Conservation (phyloP, 2,888 invertebrate species). For the Trissolcus brochymenae region DNA sequence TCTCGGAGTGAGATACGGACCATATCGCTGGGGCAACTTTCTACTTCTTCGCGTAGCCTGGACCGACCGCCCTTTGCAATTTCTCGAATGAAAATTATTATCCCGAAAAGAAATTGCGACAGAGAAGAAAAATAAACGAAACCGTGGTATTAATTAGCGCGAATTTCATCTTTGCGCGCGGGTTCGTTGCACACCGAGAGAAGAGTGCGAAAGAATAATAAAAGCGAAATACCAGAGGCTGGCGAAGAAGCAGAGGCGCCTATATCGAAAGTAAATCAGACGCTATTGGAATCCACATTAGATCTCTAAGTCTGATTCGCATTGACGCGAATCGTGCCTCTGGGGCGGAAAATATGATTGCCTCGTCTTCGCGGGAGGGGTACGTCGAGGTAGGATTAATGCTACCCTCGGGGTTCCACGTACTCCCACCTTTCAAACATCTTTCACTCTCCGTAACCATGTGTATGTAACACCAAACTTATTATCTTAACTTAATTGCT, state of each 20-base stretch:
- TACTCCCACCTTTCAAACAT: constrained; percentile 59
- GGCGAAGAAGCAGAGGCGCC: constrained; percentile 5
- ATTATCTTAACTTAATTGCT: constrained; percentile 56
- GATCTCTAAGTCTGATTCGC: constrained; percentile 76
- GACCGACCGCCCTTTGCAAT: constrained; percentile 45
- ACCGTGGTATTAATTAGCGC: constrained; percentile 10
- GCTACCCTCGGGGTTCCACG: constrained; percentile 74
- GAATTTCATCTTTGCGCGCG: constrained; percentile 1
- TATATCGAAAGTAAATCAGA: constrained; percentile 70
- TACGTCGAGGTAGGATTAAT: constrained; percentile 71
- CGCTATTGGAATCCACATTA: constrained; percentile 74
- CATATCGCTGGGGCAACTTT: constrained; percentile 66
- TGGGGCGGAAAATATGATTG: constrained; percentile 76
- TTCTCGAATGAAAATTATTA: constrained; percentile 43
- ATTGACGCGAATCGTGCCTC: constrained; percentile 76
- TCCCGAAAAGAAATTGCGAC: not conserved
- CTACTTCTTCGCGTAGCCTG: constrained; percentile 60
- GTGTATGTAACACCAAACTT: constrained; percentile 37
- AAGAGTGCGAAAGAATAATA: constrained; percentile 6
- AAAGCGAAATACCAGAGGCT: constrained; percentile 1
- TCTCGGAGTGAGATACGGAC: constrained; percentile 47
- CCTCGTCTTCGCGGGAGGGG: constrained; percentile 69
- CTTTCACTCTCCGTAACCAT: constrained; percentile 36
- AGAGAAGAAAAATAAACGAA: constrained; percentile 2
- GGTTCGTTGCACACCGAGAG: not conserved